phyloP scores from a whole-genome alignment of 2,113 vertebrate species.

The Rhinichthys klamathensis region DNA sequence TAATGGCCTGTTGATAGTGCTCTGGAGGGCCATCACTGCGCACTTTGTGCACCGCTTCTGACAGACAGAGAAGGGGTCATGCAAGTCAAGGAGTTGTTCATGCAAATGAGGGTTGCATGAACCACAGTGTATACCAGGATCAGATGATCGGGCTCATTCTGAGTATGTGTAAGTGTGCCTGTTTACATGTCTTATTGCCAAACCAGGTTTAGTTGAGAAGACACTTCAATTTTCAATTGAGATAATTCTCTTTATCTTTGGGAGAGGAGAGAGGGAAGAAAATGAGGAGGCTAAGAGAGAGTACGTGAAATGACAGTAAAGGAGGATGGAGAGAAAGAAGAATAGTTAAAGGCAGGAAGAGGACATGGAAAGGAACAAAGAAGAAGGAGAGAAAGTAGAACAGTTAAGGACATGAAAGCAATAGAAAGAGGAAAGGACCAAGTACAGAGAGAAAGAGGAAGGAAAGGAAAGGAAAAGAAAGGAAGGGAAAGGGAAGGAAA shows the following conservation, averaged over 20 bases:
- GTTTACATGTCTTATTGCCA: constrained; percentile 19
- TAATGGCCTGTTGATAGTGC: constrained; percentile 75
- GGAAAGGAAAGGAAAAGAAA: background rate
- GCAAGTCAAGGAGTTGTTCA: constrained; percentile 79
- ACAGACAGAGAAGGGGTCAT: constrained; percentile 61
- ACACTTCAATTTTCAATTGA: constrained; percentile 8
- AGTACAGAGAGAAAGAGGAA: accelerated
- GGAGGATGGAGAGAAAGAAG: background rate
- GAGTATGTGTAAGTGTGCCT: constrained; percentile 42
- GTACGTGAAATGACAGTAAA: background rate
- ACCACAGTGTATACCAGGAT: constrained; percentile 61
- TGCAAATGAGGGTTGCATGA: constrained; percentile 77
- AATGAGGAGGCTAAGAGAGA: background rate
- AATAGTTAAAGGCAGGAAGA: background rate
- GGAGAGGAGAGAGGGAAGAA: background rate
- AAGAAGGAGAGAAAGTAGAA: background rate
- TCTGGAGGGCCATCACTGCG: constrained; percentile 68
- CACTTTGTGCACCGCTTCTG: constrained; percentile 67
- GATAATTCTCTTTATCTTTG: background rate
- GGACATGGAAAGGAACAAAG: background rate
- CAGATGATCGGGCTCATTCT: constrained; percentile 20
- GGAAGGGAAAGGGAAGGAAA: background rate
- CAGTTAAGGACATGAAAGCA: background rate
- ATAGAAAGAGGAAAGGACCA: background rate
- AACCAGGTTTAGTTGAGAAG: background rate